Percentiles rank a stretch among this genome's conserved stretches.
Evolutionary conservation across 2,888 invertebrate genomes (phyloP).

Genomic region (Mystacides longicornis): DNA sequence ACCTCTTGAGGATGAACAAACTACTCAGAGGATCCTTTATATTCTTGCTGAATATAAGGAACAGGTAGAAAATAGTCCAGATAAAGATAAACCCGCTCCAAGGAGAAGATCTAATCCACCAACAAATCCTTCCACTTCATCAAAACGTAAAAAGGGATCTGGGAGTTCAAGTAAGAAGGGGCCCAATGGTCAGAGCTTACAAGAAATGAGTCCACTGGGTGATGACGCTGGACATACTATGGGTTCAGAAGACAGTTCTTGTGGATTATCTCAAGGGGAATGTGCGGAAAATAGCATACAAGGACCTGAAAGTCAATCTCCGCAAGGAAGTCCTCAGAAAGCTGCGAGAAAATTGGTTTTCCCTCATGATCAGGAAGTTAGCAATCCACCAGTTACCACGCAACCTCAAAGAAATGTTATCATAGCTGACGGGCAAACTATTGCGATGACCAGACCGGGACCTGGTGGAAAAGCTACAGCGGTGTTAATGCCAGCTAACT

Average conservation of each 20-base stretch:
- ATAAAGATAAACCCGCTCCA: conserved; percentile 76
- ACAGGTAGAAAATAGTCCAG: conserved; percentile 71
- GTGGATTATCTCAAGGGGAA: conserved; percentile 55
- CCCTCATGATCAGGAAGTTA: conserved; percentile 42
- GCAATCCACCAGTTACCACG: conserved; percentile 29
- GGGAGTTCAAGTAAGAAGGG: conserved; percentile 52
- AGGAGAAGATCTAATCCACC: conserved; percentile 67
- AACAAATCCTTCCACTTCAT: conserved; percentile 60
- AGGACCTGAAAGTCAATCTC: conserved; percentile 46
- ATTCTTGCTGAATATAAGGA: conserved; percentile 75
- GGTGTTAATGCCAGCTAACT: conserved; percentile 65
- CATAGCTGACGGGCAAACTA: conserved; percentile 57
- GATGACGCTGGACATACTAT: conserved; percentile 63
- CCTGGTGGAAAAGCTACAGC: conserved; percentile 56
- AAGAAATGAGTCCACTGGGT: conserved; percentile 52
- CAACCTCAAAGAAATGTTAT: conserved; percentile 48
- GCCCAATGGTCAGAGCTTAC: conserved; percentile 35
- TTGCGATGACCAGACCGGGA: conserved; percentile 53
- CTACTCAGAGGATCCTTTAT: conserved; percentile 70
- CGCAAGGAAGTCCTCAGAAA: conserved; percentile 49
- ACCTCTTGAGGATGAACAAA: conserved; percentile 74
- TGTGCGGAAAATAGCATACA: conserved; percentile 39
- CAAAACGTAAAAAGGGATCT: conserved; percentile 62
- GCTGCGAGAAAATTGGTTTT: conserved; percentile 42
- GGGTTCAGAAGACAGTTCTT: conserved; percentile 71